Evolutionary conservation across 2,888 invertebrate species (phyloP), one percentile per base, ranked within the genome.

Genomic region (Meteorus colon): DNA sequence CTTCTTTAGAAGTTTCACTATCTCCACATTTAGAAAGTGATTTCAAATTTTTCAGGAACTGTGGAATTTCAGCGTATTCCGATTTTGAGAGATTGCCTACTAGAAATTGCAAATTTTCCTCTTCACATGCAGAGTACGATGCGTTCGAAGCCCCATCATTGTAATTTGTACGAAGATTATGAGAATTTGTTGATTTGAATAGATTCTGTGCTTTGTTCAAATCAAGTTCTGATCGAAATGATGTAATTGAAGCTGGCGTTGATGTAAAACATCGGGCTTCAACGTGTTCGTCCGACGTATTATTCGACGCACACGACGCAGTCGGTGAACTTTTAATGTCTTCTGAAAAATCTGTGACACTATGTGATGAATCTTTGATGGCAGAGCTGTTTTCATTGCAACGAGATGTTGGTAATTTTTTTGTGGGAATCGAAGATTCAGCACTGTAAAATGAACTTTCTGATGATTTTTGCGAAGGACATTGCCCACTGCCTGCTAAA

Each of bases 401-500:
- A 67, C 78, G n/a, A 77, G 37, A 34, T 78, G 73, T 4, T 74
- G 31, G 60, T 77, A 75, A 0, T 76, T 55, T 37, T 73, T 63
- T 1, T 73, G 77, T 34, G 31, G 19, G n/a, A 75, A 77, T 27
- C 41, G 45, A 10, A 29, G 16, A 27, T 62, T 59, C n/a, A 66
- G 78, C 8, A 75, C 74, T 80, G 66, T 73, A 62, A 24, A 69
- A 77, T 0, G 81, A 78, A 4, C 62, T 29, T 10, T 78, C 75
- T 1, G 77, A 67, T 12, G 75, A 45, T 66, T 62, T 8, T 75
- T 74, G 10, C 16, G 55, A 27, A 63, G 62, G 51, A 12, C 60
- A 31, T 45, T 70, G 8, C 59, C 66, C 75, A 10, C 68, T 77
- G 45, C 79, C 78, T n/a, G 79, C 77, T 16, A 77, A 31, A 59